These are phyloP conservation scores for Philereme vetulata DNA, from an alignment of 2,888 invertebrate genomes.

Conservation along the genomic window DNA sequence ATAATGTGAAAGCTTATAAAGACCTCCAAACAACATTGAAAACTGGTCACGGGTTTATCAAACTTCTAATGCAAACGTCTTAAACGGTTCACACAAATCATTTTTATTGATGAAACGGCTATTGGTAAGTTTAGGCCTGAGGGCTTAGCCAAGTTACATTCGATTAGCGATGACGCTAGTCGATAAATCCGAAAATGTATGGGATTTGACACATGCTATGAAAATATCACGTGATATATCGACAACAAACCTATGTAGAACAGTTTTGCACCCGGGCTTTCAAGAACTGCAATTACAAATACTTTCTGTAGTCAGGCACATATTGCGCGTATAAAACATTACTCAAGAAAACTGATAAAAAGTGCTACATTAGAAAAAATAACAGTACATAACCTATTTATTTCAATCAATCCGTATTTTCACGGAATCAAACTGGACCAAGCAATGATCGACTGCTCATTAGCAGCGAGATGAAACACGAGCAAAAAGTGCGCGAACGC, in stretches of 20 bases:
- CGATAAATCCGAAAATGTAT: too few species aligned
- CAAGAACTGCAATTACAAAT: too few species aligned
- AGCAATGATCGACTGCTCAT: slow-evolving; percentile 49
- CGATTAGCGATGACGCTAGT: too few species aligned
- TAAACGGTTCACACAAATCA: slow-evolving; percentile 12
- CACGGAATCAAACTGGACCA: slow-evolving; percentile 43
- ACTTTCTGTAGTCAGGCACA: too few species aligned
- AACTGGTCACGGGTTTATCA: slow-evolving; percentile 18
- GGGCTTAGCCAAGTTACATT: too few species aligned
- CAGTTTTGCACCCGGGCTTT: background rate
- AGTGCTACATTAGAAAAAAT: background rate
- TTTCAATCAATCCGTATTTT: slow-evolving; percentile 5
- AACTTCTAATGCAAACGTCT: slow-evolving; percentile 11
- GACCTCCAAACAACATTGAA: slow-evolving; percentile 20
- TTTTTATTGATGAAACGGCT: slow-evolving; percentile 9
- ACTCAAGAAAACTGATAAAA: too few species aligned
- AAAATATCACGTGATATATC: too few species aligned
- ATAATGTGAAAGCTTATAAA: slow-evolving; percentile 25
- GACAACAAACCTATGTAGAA: too few species aligned
- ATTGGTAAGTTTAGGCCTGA: background rate
- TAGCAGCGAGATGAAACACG: slow-evolving; percentile 41
- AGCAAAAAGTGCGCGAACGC: slow-evolving; percentile 45
- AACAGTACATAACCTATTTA: slow-evolving; percentile 13
- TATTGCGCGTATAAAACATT: too few species aligned
- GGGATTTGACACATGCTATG: too few species aligned